A percentile compares a stretch with the other conserved stretches of the same genome.
Evolutionary conservation across 2,113 vertebrate genomes (phyloP).

Genomic region (Tursiops truncatus): DNA sequence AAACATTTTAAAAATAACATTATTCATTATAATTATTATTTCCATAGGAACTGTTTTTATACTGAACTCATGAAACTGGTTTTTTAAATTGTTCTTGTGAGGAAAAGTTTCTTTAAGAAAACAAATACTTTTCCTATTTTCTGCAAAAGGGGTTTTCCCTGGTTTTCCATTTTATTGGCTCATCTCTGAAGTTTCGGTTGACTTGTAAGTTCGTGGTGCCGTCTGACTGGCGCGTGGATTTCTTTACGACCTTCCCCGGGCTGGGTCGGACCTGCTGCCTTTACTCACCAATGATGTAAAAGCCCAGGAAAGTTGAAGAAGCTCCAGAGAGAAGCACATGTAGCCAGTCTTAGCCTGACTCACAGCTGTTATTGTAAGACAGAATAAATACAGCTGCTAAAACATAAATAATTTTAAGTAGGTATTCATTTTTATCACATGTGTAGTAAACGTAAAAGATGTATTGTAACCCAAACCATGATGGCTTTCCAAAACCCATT

Average conservation of each 20-base stretch:
- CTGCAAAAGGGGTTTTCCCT: not conserved
- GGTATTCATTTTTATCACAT: not conserved
- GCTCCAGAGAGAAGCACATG: not conserved
- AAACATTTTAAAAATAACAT: not conserved
- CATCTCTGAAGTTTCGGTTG: not conserved
- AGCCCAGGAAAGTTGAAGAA: not conserved
- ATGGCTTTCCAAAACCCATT: not conserved
- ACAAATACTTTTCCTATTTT: not conserved
- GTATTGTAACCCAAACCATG: not conserved
- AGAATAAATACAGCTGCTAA: not conserved
- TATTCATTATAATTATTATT: not conserved
- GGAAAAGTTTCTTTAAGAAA: not conserved
- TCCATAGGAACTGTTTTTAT: not conserved
- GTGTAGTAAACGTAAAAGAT: not conserved
- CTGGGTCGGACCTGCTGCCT: not conserved
- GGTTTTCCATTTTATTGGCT: not conserved
- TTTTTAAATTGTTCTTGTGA: not conserved
- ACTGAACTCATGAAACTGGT: not conserved
- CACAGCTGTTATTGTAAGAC: not conserved
- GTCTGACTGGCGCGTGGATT: rapidly evolving
- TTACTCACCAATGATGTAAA: not conserved
- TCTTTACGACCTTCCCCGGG: not conserved
- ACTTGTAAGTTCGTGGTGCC: not conserved
- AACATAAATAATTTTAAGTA: not conserved
- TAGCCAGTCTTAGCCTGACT: not conserved